A percentile compares a stretch with the other conserved stretches of the same genome.
Evolutionary conservation across 2,797 vertebrate species (phyloP).

Genomic region (Gymnoscopelus braueri): DNA sequence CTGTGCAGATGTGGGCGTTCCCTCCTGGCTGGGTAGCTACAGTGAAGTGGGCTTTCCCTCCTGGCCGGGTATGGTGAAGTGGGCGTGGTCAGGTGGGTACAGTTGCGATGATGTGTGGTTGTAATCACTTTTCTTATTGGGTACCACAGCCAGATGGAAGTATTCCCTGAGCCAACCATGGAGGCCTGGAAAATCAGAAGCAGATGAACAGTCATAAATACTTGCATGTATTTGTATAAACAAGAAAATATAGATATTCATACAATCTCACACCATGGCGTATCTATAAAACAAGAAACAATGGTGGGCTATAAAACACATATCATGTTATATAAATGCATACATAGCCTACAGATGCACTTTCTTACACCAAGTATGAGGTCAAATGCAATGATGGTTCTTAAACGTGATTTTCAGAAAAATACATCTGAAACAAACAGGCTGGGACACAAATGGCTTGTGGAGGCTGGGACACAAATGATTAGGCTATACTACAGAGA

Average conservation of each 20-base stretch:
- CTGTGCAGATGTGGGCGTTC: conserved; percentile 26
- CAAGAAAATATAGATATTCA: neutral
- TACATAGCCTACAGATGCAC: neutral
- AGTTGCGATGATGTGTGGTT: conserved; percentile 20
- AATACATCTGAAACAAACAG: no score
- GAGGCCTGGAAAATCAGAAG: conserved; percentile 50
- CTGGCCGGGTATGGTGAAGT: conserved; percentile 14
- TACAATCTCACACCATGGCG: neutral
- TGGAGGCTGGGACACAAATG: no score
- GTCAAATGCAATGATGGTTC: no score
- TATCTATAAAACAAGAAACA: neutral
- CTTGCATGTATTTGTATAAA: neutral
- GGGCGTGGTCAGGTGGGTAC: conserved; percentile 26
- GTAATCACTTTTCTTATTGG: conserved; percentile 31
- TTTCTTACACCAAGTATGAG: no score
- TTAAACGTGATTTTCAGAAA: no score
- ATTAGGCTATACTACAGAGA: no score
- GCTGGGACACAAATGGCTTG: no score
- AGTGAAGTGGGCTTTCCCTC: conserved; percentile 26
- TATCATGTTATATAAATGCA: neutral
- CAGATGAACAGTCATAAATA: neutral
- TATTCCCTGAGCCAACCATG: conserved; percentile 73
- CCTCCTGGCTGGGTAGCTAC: conserved; percentile 21
- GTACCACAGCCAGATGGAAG: conserved; percentile 47
- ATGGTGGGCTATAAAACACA: neutral